These are phyloP conservation scores for Osmerus mordax DNA, from an alignment of 2,113 vertebrate species.

Conservation along the genomic window DNA sequence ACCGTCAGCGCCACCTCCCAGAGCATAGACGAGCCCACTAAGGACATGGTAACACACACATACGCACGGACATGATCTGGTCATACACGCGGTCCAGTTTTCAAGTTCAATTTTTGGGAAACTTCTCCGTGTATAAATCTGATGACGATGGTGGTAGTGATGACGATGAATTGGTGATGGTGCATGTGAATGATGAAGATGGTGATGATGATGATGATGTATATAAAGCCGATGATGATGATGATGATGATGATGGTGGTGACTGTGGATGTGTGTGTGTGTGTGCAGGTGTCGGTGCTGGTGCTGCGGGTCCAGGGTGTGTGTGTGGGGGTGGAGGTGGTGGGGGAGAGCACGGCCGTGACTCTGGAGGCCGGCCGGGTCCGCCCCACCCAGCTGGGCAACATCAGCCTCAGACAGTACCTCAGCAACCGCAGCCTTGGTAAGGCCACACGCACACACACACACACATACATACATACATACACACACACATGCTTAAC, in stretches of 20 bases:
- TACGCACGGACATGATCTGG: not conserved
- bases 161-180: not conserved
- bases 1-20: slow-evolving; percentile 89
- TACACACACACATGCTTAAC: not conserved
- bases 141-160: not conserved
- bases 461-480: slow-evolving; percentile 25
- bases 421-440: slow-evolving; percentile 88
- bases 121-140: not conserved
- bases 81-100: not conserved
- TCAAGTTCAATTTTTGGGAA: not conserved
- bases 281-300: slow-evolving; percentile 89
- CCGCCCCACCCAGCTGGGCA: slow-evolving; percentile 85
- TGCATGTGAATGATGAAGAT: not conserved
- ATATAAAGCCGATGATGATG: not conserved
- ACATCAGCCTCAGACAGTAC: slow-evolving; percentile 89
- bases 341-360: slow-evolving; percentile 84
- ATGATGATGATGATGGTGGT: not conserved
- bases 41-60: slow-evolving; percentile 81
- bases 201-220: not conserved
- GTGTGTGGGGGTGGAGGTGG: slow-evolving; percentile 84
- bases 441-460: slow-evolving; percentile 3
- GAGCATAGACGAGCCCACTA: slow-evolving; percentile 80
- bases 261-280: not conserved
- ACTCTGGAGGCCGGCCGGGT: slow-evolving; percentile 87
- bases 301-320: slow-evolving; percentile 89